Conservation (phyloP, 2,888 invertebrate genomes). For the Nebria brevicollis region DNA sequence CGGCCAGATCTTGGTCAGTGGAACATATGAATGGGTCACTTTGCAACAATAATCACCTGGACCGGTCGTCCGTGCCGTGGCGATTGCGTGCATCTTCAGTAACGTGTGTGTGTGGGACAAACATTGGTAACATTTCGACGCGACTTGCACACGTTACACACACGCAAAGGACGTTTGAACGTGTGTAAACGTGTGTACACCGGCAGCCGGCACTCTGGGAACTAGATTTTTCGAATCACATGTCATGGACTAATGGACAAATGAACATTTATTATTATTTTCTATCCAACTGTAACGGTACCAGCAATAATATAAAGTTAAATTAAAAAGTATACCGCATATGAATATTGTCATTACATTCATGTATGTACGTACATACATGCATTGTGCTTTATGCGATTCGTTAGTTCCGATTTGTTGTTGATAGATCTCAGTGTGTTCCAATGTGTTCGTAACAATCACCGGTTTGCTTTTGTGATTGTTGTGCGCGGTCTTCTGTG, state of each 20-base stretch:
- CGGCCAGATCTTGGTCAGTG: conserved; percentile 39
- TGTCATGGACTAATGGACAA: conserved; percentile 60
- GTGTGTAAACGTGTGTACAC: neutral
- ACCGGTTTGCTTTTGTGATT: neutral
- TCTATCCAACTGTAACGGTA: conserved; percentile 56
- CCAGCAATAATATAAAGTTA: conserved; percentile 33
- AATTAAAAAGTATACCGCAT: conserved; percentile 30
- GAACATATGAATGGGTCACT: conserved; percentile 27
- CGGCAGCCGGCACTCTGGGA: neutral
- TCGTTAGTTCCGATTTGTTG: neutral
- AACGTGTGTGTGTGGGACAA: neutral
- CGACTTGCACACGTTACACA: neutral
- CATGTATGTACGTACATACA: neutral
- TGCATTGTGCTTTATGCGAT: neutral
- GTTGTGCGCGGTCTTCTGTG: neutral
- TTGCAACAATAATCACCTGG: conserved; percentile 14
- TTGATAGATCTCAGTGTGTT: neutral
- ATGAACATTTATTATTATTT: conserved; percentile 61
- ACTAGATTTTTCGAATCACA: conserved; percentile 26
- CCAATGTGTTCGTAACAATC: neutral
- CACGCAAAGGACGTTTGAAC: conserved; percentile 5
- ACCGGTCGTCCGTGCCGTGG: conserved; percentile 9
- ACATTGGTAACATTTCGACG: neutral
- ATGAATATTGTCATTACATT: conserved; percentile 16
- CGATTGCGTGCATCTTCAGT: conserved; percentile 2